A percentile compares a stretch with the other conserved stretches of the same genome.
Evolutionary conservation across 2,888 invertebrate genomes (phyloP).

Genomic region (Thymelicus sylvestris): DNA sequence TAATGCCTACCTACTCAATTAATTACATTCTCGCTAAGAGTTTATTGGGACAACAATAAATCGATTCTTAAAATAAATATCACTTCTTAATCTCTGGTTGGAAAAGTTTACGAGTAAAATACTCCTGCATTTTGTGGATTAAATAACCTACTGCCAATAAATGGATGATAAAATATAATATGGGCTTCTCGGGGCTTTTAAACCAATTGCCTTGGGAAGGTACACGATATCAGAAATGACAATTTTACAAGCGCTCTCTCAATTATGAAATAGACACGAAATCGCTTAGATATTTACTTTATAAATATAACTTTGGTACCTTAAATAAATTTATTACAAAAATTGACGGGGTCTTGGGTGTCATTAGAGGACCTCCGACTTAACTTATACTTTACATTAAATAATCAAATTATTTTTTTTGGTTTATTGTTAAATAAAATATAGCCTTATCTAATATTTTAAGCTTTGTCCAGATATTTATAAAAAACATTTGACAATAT

Average conservation of each 20-base stretch:
- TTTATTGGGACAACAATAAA: not conserved
- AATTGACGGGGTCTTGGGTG: no score
- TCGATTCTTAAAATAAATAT: not conserved
- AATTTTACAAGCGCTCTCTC: slow-evolving; percentile 18
- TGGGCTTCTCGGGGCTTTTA: slow-evolving; percentile 68
- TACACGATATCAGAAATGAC: slow-evolving; percentile 48
- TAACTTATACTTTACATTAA: no score
- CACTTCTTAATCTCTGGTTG: not conserved
- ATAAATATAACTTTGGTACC: not conserved
- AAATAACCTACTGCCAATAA: slow-evolving; percentile 10
- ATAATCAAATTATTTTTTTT: no score
- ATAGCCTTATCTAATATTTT: no score
- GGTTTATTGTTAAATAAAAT: no score
- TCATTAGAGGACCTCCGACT: no score
- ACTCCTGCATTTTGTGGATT: slow-evolving; percentile 16
- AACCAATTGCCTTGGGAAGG: slow-evolving; percentile 59
- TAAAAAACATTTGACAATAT: no score
- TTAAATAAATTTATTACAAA: not conserved
- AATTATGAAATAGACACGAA: slow-evolving; percentile 15
- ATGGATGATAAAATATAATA: slow-evolving; percentile 45
- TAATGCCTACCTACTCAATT: no score
- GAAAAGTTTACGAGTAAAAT: slow-evolving; percentile 41
- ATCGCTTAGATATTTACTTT: not conserved
- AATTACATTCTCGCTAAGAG: not conserved
- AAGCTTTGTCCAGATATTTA: no score